Evolutionary conservation across 2,113 vertebrate genomes (phyloP).

Genomic region (Stomatorhinus ivindoensis): DNA sequence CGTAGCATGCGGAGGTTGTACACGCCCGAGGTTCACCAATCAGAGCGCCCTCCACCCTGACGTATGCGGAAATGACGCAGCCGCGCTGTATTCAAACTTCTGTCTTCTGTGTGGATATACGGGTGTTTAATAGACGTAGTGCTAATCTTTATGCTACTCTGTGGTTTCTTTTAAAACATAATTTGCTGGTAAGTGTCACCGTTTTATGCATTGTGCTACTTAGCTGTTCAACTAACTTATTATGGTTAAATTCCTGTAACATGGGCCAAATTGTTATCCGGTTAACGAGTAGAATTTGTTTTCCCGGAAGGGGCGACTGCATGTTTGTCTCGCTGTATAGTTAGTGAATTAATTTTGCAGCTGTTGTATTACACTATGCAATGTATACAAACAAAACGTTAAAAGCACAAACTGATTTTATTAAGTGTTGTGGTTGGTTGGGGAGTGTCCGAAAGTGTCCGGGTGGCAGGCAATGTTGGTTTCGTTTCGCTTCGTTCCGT

Average conservation of each 20-base stretch:
- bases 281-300: not conserved
- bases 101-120: slow-evolving; percentile 23
- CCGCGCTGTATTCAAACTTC: slow-evolving; percentile 38
- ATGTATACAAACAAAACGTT: not conserved
- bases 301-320: not conserved
- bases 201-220: not conserved
- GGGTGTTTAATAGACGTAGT: not conserved
- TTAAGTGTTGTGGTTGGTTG: not conserved
- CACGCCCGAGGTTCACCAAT: not conserved
- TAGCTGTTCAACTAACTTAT: not conserved
- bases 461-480: not conserved
- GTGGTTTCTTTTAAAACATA: not conserved
- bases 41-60: not conserved
- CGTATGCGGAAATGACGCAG: slow-evolving; percentile 36
- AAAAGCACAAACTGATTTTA: not conserved
- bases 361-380: not conserved
- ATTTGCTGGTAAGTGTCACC: not conserved
- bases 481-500: not conserved
- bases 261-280: not conserved
- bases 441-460: not conserved
- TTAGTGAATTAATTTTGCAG: not conserved
- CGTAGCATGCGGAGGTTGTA: not conserved
- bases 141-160: not conserved
- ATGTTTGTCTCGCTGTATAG: not conserved
- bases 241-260: not conserved